These are phyloP conservation scores for Harpegnathos saltator DNA, from an alignment of 1,140 invertebrate genomes.

Conservation along the genomic window DNA sequence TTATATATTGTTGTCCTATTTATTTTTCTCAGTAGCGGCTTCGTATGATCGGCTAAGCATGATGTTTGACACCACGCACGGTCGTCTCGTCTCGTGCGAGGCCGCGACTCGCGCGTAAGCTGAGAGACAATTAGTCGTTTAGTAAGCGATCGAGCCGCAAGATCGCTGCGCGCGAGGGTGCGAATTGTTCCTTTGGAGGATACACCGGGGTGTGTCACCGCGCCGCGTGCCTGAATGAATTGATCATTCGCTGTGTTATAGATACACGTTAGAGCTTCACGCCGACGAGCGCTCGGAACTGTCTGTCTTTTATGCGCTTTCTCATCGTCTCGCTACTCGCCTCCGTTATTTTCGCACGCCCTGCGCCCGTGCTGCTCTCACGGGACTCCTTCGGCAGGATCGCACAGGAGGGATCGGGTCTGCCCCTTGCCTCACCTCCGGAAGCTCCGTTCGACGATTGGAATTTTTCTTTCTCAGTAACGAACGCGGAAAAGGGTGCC, in stretches of 20 bases:
- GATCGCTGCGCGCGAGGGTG: neutral
- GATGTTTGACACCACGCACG: slow-evolving; percentile 21
- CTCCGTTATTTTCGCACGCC: neutral
- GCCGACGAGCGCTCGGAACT: neutral
- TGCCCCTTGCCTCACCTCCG: no score
- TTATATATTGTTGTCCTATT: no score
- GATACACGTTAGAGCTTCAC: slow-evolving; percentile 21
- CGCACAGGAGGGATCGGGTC: no score
- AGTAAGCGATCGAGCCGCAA: neutral
- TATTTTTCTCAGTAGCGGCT: slow-evolving; percentile 52
- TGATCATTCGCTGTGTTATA: neutral
- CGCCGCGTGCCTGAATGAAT: neutral
- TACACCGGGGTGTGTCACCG: no score
- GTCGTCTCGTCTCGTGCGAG: neutral
- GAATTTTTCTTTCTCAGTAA: no score
- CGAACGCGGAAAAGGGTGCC: no score
- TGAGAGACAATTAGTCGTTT: slow-evolving; percentile 11
- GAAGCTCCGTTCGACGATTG: no score
- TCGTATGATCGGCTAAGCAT: slow-evolving; percentile 52
- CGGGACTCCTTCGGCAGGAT: no score
- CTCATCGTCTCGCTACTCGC: neutral
- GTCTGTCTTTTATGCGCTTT: slow-evolving; percentile 11
- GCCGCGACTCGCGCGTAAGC: neutral
- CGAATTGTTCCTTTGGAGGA: neutral
- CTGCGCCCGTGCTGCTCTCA: neutral